phyloP scores from a whole-genome alignment of 2,113 vertebrate genomes.

The Megaptera novaeangliae region DNA sequence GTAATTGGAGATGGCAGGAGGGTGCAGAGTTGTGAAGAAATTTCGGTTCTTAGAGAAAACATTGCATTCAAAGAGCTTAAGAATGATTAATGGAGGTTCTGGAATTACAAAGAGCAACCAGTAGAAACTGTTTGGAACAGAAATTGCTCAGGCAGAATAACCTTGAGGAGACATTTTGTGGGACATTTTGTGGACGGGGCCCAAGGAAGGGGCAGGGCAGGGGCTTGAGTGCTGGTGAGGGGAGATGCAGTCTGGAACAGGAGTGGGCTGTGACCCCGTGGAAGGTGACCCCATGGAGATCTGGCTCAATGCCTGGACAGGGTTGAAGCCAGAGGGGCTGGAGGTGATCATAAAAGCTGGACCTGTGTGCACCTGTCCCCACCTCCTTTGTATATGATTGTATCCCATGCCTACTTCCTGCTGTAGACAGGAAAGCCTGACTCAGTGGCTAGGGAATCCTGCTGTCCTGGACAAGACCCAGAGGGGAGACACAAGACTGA shows the following conservation, averaged over 20 bases:
- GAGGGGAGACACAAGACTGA: not conserved
- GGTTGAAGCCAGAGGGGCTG: not conserved
- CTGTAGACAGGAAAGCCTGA: not conserved
- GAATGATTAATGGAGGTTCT: slow-evolving; percentile 69
- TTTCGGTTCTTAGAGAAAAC: slow-evolving; percentile 63
- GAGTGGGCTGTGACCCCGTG: not conserved
- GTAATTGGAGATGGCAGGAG: slow-evolving; percentile 60
- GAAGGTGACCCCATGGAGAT: not conserved
- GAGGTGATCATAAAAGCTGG: too few relatives aligned
- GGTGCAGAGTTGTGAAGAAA: slow-evolving; percentile 34
- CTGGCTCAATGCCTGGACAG: not conserved
- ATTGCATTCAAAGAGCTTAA: slow-evolving; percentile 56
- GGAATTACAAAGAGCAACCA: slow-evolving; percentile 50
- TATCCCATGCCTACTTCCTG: too few relatives aligned
- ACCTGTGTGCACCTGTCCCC: too few relatives aligned
- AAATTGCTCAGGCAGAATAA: slow-evolving; percentile 20
- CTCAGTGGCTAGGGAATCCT: not conserved
- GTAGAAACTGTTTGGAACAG: slow-evolving; percentile 8
- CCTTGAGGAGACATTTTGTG: not conserved
- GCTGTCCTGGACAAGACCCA: not conserved
- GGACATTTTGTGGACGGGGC: not conserved
- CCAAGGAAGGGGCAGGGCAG: not conserved
- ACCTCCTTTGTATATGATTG: accelerated
- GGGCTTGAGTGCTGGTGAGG: not conserved
- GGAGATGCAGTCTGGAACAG: not conserved